Evolutionary conservation across 1,140 invertebrate genomes (phyloP).

Genomic region (Myzus persicae): DNA sequence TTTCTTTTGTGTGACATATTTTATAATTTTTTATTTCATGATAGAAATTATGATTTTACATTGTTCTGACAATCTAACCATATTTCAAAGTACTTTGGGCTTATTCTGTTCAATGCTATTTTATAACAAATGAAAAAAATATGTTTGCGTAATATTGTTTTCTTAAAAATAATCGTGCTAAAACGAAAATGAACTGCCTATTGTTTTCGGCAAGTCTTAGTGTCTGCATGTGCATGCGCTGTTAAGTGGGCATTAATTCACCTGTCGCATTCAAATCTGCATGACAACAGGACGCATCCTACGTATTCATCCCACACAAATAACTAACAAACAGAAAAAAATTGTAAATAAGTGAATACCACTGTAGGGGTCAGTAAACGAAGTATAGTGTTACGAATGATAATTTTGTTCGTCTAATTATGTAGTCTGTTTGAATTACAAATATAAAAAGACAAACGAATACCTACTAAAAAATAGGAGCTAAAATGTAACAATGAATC

Average conservation of each 20-base stretch:
- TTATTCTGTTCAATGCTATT: background rate
- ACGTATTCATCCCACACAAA: constrained; percentile 34
- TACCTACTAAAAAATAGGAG: constrained; percentile 30
- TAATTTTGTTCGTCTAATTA: constrained; percentile 42
- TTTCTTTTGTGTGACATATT: background rate
- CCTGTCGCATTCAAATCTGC: constrained; percentile 43
- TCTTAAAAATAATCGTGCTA: background rate
- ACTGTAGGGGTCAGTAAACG: constrained; percentile 7
- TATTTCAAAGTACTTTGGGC: background rate
- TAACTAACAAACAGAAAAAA: constrained; percentile 20
- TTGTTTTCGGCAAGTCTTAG: constrained; percentile 18
- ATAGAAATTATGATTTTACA: background rate
- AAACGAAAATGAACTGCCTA: background rate
- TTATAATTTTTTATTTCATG: background rate
- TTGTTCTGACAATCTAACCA: background rate
- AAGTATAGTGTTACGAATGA: background rate
- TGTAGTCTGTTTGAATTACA: constrained; percentile 39
- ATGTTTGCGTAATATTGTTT: background rate
- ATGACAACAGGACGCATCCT: constrained; percentile 43
- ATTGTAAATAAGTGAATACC: constrained; percentile 38
- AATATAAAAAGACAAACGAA: constrained; percentile 34
- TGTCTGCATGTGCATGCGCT: background rate
- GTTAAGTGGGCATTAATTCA: constrained; percentile 56
- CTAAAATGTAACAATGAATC: constrained; percentile 34
- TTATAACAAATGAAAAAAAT: background rate